These are phyloP conservation scores for Cantharis nigra DNA, from an alignment of 2,888 invertebrate genomes.

Conservation along the genomic window DNA sequence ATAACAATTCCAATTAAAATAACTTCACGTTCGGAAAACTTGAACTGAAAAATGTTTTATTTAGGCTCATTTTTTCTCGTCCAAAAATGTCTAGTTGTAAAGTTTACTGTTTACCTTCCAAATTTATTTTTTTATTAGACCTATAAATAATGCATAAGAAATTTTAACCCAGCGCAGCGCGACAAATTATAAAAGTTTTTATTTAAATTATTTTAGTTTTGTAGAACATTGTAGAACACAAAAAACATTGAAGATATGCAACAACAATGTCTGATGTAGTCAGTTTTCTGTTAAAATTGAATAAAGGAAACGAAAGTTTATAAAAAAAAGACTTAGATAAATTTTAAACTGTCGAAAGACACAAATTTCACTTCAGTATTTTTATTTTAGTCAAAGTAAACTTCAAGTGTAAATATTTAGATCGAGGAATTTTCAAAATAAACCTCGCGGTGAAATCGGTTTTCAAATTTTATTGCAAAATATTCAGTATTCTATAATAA, in stretches of 20 bases:
- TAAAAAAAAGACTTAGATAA: not conserved
- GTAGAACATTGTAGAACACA: not conserved
- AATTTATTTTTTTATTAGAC: not conserved
- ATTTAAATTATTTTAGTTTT: not conserved
- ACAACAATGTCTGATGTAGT: not conserved
- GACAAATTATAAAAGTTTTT: not conserved
- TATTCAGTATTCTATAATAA: not conserved
- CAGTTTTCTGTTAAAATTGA: not conserved
- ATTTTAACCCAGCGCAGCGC: not conserved
- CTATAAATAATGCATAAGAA: not conserved
- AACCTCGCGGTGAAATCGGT: not conserved
- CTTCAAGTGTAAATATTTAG: not conserved
- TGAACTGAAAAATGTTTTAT: not conserved
- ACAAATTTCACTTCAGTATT: not conserved
- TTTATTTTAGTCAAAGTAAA: not conserved
- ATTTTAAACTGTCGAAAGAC: not conserved
- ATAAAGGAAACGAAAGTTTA: not conserved
- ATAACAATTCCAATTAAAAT: not conserved
- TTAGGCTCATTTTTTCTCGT: not conserved
- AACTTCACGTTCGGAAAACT: not conserved
- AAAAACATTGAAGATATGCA: not conserved
- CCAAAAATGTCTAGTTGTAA: not conserved
- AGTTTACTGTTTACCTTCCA: not conserved
- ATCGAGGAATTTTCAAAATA: not conserved
- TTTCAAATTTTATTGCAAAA: not conserved